These are phyloP conservation scores for Dicentrarchus labrax DNA, from an alignment of 2,113 vertebrate species.

Conservation along the genomic window DNA sequence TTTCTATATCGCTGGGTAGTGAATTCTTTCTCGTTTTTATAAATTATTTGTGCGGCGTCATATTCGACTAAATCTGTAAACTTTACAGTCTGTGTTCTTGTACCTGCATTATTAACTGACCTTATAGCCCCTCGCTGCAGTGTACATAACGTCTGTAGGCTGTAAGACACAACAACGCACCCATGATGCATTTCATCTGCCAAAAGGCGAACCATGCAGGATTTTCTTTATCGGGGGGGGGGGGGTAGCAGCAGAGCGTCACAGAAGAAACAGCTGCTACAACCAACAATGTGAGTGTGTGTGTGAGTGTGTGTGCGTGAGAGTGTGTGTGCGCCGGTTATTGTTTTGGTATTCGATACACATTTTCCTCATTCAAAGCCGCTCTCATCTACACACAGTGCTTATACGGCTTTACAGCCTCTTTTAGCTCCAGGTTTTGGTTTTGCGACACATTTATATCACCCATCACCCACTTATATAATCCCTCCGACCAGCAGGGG, in stretches of 20 bases:
- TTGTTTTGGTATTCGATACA: not conserved
- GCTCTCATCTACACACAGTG: not conserved
- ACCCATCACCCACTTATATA: no score
- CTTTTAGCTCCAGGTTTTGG: not conserved
- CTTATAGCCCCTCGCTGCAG: no score
- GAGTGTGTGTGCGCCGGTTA: slow-evolving; percentile 1
- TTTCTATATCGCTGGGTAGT: no score
- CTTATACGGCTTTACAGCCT: not conserved
- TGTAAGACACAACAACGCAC: no score
- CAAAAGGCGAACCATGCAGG: slow-evolving; percentile 15
- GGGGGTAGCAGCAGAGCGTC: slow-evolving; percentile 19
- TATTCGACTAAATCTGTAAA: no score
- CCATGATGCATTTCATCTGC: slow-evolving; percentile 1
- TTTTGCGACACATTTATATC: no score
- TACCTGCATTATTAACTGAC: no score
- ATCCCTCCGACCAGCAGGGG: no score
- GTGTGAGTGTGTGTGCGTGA: not conserved
- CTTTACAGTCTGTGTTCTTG: no score
- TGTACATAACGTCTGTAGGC: no score
- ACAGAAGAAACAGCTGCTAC: slow-evolving; percentile 36
- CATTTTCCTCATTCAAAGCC: not conserved
- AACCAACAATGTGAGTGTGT: not conserved
- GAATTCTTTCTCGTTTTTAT: no score
- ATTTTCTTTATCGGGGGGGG: not conserved
- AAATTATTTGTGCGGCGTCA: no score